Percentiles rank a stretch among this genome's conserved stretches.
phyloP scores from a whole-genome alignment of 2,797 vertebrate genomes.

The Sebastes minor region DNA sequence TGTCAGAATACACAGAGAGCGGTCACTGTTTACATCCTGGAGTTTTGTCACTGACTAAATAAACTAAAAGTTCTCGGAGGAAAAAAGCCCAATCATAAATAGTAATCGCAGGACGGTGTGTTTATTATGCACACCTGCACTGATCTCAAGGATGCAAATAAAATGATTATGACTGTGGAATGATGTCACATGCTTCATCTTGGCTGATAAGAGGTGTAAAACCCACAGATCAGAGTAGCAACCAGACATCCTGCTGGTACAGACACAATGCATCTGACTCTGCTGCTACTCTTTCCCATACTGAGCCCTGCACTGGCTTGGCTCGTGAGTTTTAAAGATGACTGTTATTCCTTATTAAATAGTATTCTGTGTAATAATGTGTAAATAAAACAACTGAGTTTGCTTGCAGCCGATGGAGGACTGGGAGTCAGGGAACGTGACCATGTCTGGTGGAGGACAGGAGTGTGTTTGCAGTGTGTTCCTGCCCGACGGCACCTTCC shows the following conservation, averaged over 20 bases:
- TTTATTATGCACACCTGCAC: constrained; percentile 10
- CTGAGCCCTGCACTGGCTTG: constrained; percentile 7
- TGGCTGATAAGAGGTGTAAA: not conserved
- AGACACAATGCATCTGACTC: not conserved
- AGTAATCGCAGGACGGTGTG: not conserved
- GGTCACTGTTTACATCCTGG: not conserved
- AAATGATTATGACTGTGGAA: not conserved
- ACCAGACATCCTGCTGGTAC: not conserved
- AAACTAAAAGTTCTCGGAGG: not conserved
- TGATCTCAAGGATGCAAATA: constrained; percentile 22
- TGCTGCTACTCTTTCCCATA: not conserved
- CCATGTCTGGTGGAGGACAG: not conserved
- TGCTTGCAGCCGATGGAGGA: not conserved
- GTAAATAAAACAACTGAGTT: not conserved
- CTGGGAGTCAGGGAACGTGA: not conserved
- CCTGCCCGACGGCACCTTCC: not conserved
- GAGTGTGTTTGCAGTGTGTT: not conserved
- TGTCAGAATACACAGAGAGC: not conserved
- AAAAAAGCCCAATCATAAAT: not conserved
- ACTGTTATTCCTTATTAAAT: not conserved
- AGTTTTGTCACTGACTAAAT: not conserved
- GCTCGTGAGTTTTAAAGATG: not conserved
- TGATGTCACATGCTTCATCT: not conserved
- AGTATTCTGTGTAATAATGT: not conserved
- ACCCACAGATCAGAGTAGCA: not conserved